Conservation (phyloP, 2,888 invertebrate genomes). For the Caprella mutica region DNA sequence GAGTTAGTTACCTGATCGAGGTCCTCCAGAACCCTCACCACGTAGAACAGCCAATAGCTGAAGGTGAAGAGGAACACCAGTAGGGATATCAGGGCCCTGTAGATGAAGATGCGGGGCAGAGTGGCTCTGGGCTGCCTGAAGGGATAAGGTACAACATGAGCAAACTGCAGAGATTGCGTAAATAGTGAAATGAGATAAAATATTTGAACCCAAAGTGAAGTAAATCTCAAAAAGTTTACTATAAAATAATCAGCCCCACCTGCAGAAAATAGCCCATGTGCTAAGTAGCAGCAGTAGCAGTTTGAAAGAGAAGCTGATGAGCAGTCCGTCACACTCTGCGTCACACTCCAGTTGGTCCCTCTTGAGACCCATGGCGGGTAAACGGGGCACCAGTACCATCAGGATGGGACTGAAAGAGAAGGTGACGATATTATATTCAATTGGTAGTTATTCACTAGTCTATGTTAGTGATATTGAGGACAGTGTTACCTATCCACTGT, state of each 20-base stretch:
- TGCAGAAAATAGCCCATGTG: conserved; percentile 80
- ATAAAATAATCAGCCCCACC: conserved; percentile 11
- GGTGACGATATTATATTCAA: neutral
- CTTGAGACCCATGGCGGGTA: conserved; percentile 44
- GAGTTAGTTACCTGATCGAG: conserved; percentile 19
- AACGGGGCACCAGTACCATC: conserved; percentile 87
- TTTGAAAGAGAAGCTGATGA: conserved; percentile 83
- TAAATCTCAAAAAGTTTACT: neutral
- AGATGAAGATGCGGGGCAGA: conserved; percentile 81
- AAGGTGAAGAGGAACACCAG: conserved; percentile 83
- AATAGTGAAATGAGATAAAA: neutral
- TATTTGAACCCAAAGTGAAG: neutral
- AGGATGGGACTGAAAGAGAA: conserved; percentile 60
- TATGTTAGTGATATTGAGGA: no score
- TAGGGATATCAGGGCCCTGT: conserved; percentile 75
- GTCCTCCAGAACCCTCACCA: conserved; percentile 58
- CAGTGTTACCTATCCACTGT: no score
- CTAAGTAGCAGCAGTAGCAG: conserved; percentile 76
- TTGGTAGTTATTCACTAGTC: no score
- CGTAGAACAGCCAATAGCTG: conserved; percentile 96
- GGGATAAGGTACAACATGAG: neutral
- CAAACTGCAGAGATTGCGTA: no score
- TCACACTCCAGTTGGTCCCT: conserved; percentile 51
- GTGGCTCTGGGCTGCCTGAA: conserved; percentile 51
- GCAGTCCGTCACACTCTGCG: conserved; percentile 84